A percentile compares a stretch with the other conserved stretches of the same genome.
These are phyloP conservation scores for Notechis scutatus DNA, from an alignment of 2,113 vertebrate species.

Conservation along the genomic window DNA sequence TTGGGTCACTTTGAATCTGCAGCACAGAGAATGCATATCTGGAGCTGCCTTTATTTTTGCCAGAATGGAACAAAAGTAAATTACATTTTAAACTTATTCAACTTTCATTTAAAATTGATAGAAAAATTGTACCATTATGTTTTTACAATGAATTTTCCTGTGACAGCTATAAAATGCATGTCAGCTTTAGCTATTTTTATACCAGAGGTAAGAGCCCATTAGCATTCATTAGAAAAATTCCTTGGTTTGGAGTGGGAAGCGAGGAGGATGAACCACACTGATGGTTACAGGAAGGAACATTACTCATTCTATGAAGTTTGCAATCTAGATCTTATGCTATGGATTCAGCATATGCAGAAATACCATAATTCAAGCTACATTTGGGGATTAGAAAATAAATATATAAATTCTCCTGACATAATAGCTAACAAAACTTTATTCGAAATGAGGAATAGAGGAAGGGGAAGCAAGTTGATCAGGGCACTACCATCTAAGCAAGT, in stretches of 20 bases:
- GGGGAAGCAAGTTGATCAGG: neutral
- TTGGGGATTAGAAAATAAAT: neutral
- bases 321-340: neutral
- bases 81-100: neutral
- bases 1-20: neutral
- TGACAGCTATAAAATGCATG: neutral
- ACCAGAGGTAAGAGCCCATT: neutral
- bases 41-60: neutral
- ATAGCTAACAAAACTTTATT: neutral
- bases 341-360: neutral
- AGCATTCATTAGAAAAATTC: neutral
- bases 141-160: neutral
- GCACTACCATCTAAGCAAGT: neutral
- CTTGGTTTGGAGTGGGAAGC: neutral
- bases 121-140: constrained; percentile 14
- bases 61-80: neutral
- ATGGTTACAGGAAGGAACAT: neutral
- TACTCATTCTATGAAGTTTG: neutral
- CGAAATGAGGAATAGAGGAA: neutral
- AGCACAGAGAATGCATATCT: neutral
- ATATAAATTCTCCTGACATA: neutral
- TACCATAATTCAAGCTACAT: neutral
- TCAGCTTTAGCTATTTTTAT: neutral
- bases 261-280: neutral
- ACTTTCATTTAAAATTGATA: neutral